These are phyloP conservation scores for Eidolon helvum DNA, from an alignment of 2,113 vertebrate genomes.

Conservation along the genomic window DNA sequence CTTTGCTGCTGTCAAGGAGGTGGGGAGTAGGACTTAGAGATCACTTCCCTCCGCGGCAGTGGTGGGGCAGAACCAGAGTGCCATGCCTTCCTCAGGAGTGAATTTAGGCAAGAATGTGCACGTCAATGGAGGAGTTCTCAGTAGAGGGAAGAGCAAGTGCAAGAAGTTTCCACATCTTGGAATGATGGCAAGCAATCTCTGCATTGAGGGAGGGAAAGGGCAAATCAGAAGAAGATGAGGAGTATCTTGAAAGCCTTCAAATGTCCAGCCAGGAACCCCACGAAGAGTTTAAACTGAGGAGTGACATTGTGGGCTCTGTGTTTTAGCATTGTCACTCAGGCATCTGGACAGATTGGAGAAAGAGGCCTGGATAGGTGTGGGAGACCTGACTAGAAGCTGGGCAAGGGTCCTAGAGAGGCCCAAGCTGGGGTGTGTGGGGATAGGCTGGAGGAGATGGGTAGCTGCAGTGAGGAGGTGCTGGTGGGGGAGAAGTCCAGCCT, in stretches of 20 bases:
- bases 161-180: background rate
- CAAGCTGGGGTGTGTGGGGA: background rate
- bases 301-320: background rate
- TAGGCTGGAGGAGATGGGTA: background rate
- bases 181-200: background rate
- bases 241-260: background rate
- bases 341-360: background rate
- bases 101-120: background rate
- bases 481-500: background rate
- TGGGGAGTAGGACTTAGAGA: background rate
- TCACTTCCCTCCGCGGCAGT: background rate
- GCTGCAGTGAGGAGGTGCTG: background rate
- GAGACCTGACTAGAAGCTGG: background rate
- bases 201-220: background rate
- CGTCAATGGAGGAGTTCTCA: background rate
- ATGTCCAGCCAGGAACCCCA: too few relatives aligned
- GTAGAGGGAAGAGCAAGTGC: background rate
- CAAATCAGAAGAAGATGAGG: background rate
- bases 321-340: background rate
- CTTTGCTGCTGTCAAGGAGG: background rate
- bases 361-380: background rate
- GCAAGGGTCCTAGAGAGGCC: background rate
- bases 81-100: too few relatives aligned
- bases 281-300: background rate
- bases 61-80: rapidly evolving